A percentile compares a stretch with the other conserved stretches of the same genome.
Conservation (phyloP, 2,888 invertebrate genomes). For the Chymomyza procnemis region DNA sequence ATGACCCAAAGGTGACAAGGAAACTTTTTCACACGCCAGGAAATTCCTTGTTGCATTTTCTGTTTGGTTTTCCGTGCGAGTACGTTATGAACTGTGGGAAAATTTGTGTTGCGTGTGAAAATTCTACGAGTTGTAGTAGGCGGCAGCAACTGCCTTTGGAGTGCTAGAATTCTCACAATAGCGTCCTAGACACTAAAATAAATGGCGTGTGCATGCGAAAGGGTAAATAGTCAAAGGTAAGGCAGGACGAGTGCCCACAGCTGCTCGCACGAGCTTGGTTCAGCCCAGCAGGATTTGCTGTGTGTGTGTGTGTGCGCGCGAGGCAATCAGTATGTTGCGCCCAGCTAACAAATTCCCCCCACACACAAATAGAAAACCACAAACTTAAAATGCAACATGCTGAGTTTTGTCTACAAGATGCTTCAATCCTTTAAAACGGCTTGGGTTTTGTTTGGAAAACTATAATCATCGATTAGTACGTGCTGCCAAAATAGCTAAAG, state of each 20-base stretch:
- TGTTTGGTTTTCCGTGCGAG: constrained; percentile 19
- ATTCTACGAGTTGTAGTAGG: constrained; percentile 43
- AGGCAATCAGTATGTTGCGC: background rate
- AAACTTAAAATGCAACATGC: background rate
- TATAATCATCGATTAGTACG: background rate
- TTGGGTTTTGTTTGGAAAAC: background rate
- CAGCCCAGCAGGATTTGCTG: background rate
- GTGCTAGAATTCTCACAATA: background rate
- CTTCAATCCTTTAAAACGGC: background rate
- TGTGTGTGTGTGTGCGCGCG: background rate
- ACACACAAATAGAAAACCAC: background rate
- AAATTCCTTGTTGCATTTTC: constrained; percentile 24
- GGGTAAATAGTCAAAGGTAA: constrained; percentile 7
- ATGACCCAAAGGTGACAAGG: background rate
- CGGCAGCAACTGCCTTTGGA: background rate
- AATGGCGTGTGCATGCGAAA: constrained; percentile 6
- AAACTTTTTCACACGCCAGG: constrained; percentile 21
- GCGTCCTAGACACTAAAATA: background rate
- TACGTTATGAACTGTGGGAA: constrained; percentile 17
- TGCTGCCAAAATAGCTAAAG: background rate
- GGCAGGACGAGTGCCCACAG: background rate
- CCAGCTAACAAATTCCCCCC: background rate
- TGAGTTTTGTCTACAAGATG: background rate
- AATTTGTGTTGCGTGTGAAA: constrained; percentile 61
- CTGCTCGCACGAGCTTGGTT: background rate